Percentiles rank a stretch among this genome's conserved stretches.
Conservation (phyloP, 2,888 invertebrate species). For the Callinectes sapidus region DNA sequence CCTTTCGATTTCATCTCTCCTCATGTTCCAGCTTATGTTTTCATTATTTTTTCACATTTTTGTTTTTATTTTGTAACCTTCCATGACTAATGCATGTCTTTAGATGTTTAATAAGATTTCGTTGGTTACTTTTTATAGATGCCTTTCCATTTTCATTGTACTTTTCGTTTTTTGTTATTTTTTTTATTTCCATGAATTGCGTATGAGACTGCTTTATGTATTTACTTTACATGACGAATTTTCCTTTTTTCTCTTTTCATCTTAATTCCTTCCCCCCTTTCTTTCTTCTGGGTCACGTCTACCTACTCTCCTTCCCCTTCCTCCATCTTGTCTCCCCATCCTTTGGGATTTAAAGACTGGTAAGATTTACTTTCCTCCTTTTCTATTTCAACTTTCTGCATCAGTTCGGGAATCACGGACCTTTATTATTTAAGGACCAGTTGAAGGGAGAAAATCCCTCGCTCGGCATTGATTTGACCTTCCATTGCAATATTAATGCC, state of each 20-base stretch:
- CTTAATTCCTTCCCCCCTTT: neutral
- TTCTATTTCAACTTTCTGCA: neutral
- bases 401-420: neutral
- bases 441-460: neutral
- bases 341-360: neutral
- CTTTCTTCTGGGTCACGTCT: too few relatives aligned
- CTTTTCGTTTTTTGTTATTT: neutral
- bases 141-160: neutral
- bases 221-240: neutral
- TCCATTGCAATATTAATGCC: neutral
- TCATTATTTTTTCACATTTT: neutral
- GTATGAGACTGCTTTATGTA: neutral
- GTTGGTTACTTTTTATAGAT: neutral
- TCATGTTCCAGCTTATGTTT: neutral
- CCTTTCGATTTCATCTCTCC: neutral
- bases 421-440: neutral
- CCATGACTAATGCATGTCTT: neutral
- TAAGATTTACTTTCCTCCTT: neutral
- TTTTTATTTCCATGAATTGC: neutral
- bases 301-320: neutral
- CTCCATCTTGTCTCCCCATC: neutral
- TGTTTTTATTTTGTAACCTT: neutral
- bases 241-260: neutral
- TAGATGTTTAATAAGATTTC: neutral
- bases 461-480: neutral